Percentiles rank a stretch among this genome's conserved stretches.
phyloP scores from a whole-genome alignment of 2,888 invertebrate genomes.

The Mechanitis mazaeus region DNA sequence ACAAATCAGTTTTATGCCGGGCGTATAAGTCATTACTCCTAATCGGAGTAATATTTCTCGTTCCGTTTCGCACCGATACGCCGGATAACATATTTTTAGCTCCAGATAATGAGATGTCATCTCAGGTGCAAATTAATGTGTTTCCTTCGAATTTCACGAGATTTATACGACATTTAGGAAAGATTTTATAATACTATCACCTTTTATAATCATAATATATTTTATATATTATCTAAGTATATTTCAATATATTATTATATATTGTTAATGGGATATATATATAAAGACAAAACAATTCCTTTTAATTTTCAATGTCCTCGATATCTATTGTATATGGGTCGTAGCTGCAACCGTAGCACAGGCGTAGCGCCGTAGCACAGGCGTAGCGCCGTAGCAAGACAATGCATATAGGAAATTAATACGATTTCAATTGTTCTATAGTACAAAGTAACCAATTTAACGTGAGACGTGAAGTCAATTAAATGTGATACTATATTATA shows the following conservation, averaged over 20 bases:
- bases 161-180: background rate
- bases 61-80: slow-evolving; percentile 14
- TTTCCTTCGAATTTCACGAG: background rate
- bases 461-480: too few relatives aligned
- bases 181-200: background rate
- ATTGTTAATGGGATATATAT: background rate
- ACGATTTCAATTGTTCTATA: background rate
- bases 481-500: too few relatives aligned
- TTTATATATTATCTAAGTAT: too few relatives aligned
- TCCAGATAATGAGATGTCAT: slow-evolving; percentile 13
- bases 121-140: slow-evolving; percentile 4
- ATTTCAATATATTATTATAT: too few relatives aligned
- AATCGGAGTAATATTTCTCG: slow-evolving; percentile 45
- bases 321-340: background rate
- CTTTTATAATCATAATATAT: background rate
- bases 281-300: background rate
- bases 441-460: background rate
- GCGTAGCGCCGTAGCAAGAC: background rate
- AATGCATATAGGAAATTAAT: slow-evolving; percentile 3
- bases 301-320: slow-evolving; percentile 2
- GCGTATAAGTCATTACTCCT: slow-evolving; percentile 38
- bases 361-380: background rate
- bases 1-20: background rate
- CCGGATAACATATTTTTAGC: slow-evolving; percentile 7
- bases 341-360: background rate